Conservation (phyloP, 37 sponge, comb jelly and placozoan genomes). For the Beroe forskalii region DNA sequence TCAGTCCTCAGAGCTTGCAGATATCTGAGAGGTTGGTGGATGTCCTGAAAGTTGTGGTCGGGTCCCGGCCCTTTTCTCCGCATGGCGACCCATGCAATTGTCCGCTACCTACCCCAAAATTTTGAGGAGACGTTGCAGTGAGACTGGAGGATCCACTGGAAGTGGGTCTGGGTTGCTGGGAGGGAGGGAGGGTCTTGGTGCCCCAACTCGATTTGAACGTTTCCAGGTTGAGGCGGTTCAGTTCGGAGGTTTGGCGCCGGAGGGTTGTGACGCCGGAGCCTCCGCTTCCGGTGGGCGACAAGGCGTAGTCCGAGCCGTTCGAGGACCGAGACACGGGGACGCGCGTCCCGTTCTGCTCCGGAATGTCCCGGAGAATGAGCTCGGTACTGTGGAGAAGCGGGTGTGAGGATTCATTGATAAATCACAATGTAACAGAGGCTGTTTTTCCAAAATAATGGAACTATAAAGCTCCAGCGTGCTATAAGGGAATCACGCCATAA, state of each 20-base stretch:
- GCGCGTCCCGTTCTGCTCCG: background rate
- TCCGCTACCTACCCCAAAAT: conserved; percentile 56
- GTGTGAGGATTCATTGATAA: too few relatives aligned
- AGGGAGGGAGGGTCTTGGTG: conserved; percentile 1
- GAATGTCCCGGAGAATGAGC: background rate
- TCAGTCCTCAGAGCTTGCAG: conserved; percentile 12
- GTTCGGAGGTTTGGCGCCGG: conserved; percentile 17
- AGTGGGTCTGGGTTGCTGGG: background rate
- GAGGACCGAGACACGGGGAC: background rate
- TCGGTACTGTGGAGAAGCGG: background rate
- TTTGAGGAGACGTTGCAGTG: background rate
- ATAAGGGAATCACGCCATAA: too few relatives aligned
- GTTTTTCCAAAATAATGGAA: too few relatives aligned
- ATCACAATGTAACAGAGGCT: too few relatives aligned
- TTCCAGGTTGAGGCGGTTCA: conserved; percentile 11
- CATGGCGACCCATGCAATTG: conserved; percentile 20
- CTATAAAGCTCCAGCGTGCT: too few relatives aligned
- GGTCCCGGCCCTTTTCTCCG: background rate
- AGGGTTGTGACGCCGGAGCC: conserved; percentile 11
- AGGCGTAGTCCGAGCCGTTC: conserved; percentile 36
- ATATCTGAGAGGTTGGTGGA: conserved; percentile 46
- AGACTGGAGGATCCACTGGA: background rate
- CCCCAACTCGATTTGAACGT: conserved; percentile 3
- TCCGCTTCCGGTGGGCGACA: background rate
- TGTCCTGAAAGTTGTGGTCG: conserved; percentile 19